Percentiles rank a stretch among this genome's conserved stretches.
Evolutionary conservation across 2,797 vertebrate species (phyloP).

Genomic region (Heliangelus exortis): DNA sequence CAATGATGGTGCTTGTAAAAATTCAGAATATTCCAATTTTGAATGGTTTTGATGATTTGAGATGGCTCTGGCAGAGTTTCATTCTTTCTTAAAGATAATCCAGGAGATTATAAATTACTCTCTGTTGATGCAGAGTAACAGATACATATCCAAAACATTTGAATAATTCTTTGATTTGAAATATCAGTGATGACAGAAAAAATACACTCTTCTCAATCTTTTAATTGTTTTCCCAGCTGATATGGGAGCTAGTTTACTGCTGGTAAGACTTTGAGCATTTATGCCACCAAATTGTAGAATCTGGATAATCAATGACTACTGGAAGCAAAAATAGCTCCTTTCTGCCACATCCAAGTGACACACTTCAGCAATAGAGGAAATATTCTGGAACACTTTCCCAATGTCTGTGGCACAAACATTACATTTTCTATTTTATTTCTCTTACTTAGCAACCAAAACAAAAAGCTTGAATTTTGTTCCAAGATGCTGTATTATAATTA

Average conservation of each 20-base stretch:
- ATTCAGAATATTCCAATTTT: not conserved
- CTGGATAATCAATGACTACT: not conserved
- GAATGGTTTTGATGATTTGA: not conserved
- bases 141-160: not conserved
- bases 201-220: not conserved
- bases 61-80: not conserved
- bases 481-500: slow-evolving; percentile 13
- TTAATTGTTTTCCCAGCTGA: not conserved
- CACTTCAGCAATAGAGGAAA: not conserved
- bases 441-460: not conserved
- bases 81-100: not conserved
- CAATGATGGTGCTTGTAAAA: not conserved
- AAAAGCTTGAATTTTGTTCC: not conserved
- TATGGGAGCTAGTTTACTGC: not conserved
- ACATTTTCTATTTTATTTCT: not conserved
- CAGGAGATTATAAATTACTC: not conserved
- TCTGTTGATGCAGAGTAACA: not conserved
- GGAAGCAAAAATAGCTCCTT: not conserved
- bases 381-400: not conserved
- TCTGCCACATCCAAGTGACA: not conserved
- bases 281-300: not conserved
- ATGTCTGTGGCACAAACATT: not conserved
- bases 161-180: not conserved
- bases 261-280: not conserved
- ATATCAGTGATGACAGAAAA: not conserved